phyloP scores from a whole-genome alignment of 2,113 vertebrate species.

The Clarias batrachus region DNA sequence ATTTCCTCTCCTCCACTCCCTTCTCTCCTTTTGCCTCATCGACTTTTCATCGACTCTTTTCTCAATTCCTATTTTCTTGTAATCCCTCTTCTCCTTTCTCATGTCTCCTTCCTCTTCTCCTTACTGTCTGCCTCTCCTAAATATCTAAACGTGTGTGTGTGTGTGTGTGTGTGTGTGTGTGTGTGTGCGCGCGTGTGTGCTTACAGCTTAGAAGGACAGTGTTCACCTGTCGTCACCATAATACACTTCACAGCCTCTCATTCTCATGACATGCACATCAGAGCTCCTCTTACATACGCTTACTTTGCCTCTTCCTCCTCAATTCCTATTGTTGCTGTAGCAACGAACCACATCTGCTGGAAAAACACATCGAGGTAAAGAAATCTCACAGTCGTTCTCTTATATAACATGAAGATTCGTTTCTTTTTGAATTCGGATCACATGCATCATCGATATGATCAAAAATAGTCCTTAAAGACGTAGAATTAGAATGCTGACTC shows the following conservation, averaged over 20 bases:
- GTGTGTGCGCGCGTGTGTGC: slow-evolving; percentile 20
- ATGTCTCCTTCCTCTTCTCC: neutral
- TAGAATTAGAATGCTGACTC: slow-evolving; percentile 3
- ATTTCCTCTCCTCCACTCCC: neutral
- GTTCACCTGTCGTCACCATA: slow-evolving; percentile 25
- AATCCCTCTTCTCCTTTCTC: neutral
- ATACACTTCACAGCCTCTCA: slow-evolving; percentile 22
- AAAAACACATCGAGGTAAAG: slow-evolving; percentile 39
- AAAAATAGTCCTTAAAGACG: slow-evolving; percentile 15
- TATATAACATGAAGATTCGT: slow-evolving; percentile 21
- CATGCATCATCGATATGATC: slow-evolving; percentile 4
- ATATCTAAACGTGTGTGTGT: neutral
- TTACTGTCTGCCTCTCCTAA: neutral
- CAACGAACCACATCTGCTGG: slow-evolving; percentile 38
- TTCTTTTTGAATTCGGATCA: neutral
- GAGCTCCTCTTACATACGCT: slow-evolving; percentile 10
- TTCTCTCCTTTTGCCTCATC: neutral
- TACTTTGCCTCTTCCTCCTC: slow-evolving; percentile 22
- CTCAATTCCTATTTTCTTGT: neutral
- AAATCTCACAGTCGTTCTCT: slow-evolving; percentile 35
- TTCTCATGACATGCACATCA: slow-evolving; percentile 20
- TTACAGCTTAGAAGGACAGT: neutral
- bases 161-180: slow-evolving; percentile 14
- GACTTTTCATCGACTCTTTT: neutral
- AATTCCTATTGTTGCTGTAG: slow-evolving; percentile 41